Conservation (phyloP, 2,888 invertebrate genomes). For the Temnothorax unifasciatus region DNA sequence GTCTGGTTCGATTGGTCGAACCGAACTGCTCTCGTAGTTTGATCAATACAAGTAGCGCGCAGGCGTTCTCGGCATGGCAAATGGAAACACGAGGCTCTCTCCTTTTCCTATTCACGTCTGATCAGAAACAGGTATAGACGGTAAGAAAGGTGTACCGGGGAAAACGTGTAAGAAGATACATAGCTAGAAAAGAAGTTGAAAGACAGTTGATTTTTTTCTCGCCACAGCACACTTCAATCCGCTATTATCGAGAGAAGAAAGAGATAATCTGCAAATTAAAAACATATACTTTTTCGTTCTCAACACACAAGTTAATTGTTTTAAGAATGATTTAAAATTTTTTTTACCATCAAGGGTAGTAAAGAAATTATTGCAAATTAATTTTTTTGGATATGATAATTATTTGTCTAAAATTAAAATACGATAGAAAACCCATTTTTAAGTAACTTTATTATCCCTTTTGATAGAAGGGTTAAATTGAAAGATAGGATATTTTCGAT, state of each 20-base stretch:
- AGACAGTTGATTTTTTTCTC: not conserved
- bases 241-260: slow-evolving; percentile 21
- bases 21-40: slow-evolving; percentile 76
- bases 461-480: not conserved
- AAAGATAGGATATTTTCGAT: slow-evolving; percentile 43
- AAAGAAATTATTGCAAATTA: not conserved
- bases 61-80: slow-evolving; percentile 72
- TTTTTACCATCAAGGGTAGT: not conserved
- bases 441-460: not conserved
- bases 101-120: slow-evolving; percentile 57
- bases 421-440: not conserved
- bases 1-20: slow-evolving; percentile 77
- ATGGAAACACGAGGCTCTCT: slow-evolving; percentile 61
- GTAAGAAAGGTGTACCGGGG: slow-evolving; percentile 51
- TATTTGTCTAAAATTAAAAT: slow-evolving; percentile 3
- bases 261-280: slow-evolving; percentile 15
- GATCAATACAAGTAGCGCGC: slow-evolving; percentile 80
- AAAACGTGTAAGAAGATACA: slow-evolving; percentile 15
- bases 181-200: no score
- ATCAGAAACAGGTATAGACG: slow-evolving; percentile 64
- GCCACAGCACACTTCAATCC: slow-evolving; percentile 1
- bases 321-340: not conserved
- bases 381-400: not conserved
- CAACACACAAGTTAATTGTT: not conserved
- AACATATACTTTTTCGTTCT: not conserved